Evolutionary conservation across 2,797 vertebrate genomes (phyloP).

Genomic region (Macrochelys suwanniensis): DNA sequence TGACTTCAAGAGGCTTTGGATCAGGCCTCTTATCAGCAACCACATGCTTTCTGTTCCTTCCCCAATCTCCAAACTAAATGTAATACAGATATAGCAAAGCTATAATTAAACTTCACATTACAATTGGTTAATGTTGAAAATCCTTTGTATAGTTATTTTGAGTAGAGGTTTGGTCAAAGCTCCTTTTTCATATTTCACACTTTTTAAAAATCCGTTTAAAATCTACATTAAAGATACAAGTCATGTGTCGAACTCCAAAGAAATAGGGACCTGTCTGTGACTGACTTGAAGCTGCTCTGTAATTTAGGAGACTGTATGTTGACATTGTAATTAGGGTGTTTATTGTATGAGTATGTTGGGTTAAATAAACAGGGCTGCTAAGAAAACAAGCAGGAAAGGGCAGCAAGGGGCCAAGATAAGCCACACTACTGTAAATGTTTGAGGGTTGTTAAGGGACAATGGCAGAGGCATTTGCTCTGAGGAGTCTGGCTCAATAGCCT

Average conservation of each 20-base stretch:
- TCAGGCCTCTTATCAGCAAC: background rate
- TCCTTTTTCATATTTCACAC: background rate
- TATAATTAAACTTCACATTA: background rate
- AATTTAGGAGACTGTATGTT: fast-evolving
- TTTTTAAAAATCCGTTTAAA: background rate
- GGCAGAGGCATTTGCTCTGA: background rate
- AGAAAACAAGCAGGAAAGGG: background rate
- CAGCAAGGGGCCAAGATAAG: background rate
- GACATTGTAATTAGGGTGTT: background rate
- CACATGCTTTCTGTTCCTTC: background rate
- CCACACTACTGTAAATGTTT: background rate
- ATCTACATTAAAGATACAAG: background rate
- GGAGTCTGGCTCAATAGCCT: background rate
- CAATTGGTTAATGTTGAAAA: background rate
- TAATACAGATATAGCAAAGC: background rate
- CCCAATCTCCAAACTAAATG: background rate
- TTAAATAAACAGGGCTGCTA: background rate
- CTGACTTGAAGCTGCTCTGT: background rate
- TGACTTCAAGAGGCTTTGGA: background rate
- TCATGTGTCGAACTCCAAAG: background rate
- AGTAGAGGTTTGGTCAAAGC: background rate
- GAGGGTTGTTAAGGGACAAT: background rate
- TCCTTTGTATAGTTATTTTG: background rate
- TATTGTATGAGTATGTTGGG: background rate
- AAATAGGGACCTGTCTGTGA: background rate